A percentile compares a stretch with the other conserved stretches of the same genome.
Conservation (phyloP, 2,797 vertebrate genomes). For the Argyrosomus regius region DNA sequence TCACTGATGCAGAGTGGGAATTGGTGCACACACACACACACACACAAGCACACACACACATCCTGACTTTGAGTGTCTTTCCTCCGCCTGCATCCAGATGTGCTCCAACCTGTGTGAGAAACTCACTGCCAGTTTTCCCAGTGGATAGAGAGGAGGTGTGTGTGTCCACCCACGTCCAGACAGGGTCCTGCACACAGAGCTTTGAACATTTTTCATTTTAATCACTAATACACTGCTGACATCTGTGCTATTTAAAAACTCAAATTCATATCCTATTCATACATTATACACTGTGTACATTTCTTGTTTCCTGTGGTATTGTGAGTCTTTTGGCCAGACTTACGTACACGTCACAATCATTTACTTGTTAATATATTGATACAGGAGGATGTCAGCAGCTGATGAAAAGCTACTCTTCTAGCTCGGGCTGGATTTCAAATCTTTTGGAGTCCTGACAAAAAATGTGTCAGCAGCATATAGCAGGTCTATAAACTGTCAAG, state of each 20-base stretch:
- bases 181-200: background rate
- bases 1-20: constrained; percentile 32
- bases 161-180: background rate
- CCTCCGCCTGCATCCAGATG: constrained; percentile 18
- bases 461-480: too few species aligned
- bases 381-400: background rate
- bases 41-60: background rate
- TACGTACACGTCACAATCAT: background rate
- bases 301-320: background rate
- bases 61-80: constrained; percentile 23
- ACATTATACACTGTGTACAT: background rate
- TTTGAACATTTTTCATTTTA: background rate
- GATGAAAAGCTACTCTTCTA: background rate
- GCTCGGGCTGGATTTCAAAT: too few species aligned
- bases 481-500: background rate
- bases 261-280: background rate
- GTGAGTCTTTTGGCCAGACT: background rate
- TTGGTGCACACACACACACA: constrained; percentile 2
- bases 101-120: constrained; percentile 9
- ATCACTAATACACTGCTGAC: background rate
- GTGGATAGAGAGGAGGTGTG: background rate
- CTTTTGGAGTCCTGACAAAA: too few species aligned
- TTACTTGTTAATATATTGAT: background rate
- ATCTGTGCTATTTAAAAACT: background rate
- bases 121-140: background rate